Evolutionary conservation across 2,888 invertebrate genomes (phyloP), one percentile per base, ranked within the genome.

Genomic region (Parnassius apollo): DNA sequence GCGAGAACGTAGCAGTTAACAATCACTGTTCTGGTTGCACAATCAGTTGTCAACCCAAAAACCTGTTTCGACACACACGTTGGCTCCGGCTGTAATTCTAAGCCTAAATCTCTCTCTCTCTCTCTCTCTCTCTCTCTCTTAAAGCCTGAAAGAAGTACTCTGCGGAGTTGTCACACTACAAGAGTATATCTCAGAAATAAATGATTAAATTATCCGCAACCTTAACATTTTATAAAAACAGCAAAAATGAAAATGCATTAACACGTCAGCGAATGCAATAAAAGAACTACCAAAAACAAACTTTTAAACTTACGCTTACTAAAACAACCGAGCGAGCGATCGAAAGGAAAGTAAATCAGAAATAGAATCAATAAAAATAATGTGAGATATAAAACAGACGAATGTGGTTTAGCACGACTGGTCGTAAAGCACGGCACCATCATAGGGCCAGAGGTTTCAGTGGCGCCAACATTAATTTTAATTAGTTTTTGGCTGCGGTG

Each of bases 331-430:
- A 79, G 75, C 72, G 72, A 77, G 72, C 72, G 72, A 67, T 73
- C 75, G 75, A 76, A 81, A 80, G 65, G 78, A 80, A 75, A 82
- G 80, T 77, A 79, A 80, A 75, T 75, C 78, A 69, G 68, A 82
- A 87, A 85, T 85, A 86, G 85, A 81, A 73, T 71, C 74, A 82
- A 85, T 83, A 75, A 66, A 59, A 77, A 80, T 84, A 82, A 85
- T 78, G 82, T 85, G 88, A 86, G 75, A 81, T 81, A 81, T 81
- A 80, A 83, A 86, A 72, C 82, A 83, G 83, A 75, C 73, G 66
- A 68, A 65, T 69, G 66, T 68, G 65, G 69, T 65, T 70, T 66
- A 62, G 68, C 65, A 66, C 66, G 13, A 10, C n/a, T 12, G 42
- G 42, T 42, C 49, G 13, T 13, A 49, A n/a, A 35, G 35, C 49